Percentiles rank a stretch among this genome's conserved stretches.
Evolutionary conservation across 2,797 vertebrate species (phyloP).

Genomic region (Bradypodion pumilum): DNA sequence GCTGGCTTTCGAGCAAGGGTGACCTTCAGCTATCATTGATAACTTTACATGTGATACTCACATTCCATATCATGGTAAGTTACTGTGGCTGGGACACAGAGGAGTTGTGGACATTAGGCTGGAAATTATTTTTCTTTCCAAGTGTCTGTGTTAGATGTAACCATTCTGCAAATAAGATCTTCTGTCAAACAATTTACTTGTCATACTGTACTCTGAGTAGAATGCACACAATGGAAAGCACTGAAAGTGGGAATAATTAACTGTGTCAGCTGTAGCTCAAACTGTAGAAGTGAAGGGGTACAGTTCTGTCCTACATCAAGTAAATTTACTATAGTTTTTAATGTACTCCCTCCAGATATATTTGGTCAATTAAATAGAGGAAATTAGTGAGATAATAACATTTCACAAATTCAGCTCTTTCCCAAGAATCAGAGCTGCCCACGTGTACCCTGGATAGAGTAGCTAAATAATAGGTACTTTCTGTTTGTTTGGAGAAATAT

Average conservation of each 20-base stretch:
- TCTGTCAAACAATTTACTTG: conserved; percentile 60
- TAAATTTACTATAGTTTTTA: conserved; percentile 41
- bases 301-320: conserved; percentile 19
- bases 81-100: not conserved
- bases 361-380: conserved; percentile 45
- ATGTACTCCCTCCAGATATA: conserved; percentile 33
- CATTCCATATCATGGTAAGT: not conserved
- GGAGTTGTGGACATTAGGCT: conserved; percentile 22
- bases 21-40: not conserved
- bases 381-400: conserved; percentile 43
- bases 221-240: conserved; percentile 57
- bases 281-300: conserved; percentile 43
- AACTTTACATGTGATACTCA: not conserved
- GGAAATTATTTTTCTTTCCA: conserved; percentile 52
- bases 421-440: not conserved
- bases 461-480: not conserved
- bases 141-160: conserved; percentile 53
- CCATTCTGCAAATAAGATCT: conserved; percentile 49
- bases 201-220: conserved; percentile 50
- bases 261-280: conserved; percentile 29
- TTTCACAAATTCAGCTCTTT: conserved; percentile 32
- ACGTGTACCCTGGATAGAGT: not conserved
- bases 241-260: conserved; percentile 56
- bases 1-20: no score
- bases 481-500: not conserved